phyloP scores from a whole-genome alignment of 2,888 invertebrate genomes.

The Chesias legatella region DNA sequence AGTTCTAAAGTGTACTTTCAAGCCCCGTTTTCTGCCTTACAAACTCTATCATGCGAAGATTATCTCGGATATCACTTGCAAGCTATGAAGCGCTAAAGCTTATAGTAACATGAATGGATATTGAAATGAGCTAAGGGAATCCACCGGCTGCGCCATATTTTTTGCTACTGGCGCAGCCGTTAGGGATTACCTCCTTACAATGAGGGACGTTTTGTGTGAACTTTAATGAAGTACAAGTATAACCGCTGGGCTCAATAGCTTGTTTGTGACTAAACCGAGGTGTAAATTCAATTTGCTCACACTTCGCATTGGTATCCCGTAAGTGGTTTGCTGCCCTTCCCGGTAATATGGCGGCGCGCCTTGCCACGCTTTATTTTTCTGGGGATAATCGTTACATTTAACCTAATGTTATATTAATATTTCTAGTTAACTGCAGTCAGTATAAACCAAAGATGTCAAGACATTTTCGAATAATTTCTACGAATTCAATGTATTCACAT shows the following conservation, averaged over 20 bases:
- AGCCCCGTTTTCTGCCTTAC: constrained; percentile 6
- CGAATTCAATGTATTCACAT: too few species aligned
- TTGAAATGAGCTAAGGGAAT: too few species aligned
- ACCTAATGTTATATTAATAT: too few species aligned
- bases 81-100: neutral
- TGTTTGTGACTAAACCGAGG: constrained; percentile 1
- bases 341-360: constrained; percentile 11
- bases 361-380: constrained; percentile 15
- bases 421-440: too few species aligned
- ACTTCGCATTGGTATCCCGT: constrained; percentile 19
- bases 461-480: too few species aligned
- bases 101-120: too few species aligned
- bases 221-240: neutral
- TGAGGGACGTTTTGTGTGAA: too few species aligned
- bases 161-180: too few species aligned
- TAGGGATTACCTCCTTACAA: too few species aligned
- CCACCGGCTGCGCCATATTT: too few species aligned
- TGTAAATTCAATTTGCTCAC: constrained; percentile 12
- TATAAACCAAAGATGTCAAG: too few species aligned
- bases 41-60: constrained; percentile 14
- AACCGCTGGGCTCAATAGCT: neutral
- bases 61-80: neutral
- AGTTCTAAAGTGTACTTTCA: constrained; percentile 7
- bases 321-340: constrained; percentile 7
- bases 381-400: constrained; percentile 10